Conservation (phyloP, 2,888 invertebrate species). For the Bellardia pandia region DNA sequence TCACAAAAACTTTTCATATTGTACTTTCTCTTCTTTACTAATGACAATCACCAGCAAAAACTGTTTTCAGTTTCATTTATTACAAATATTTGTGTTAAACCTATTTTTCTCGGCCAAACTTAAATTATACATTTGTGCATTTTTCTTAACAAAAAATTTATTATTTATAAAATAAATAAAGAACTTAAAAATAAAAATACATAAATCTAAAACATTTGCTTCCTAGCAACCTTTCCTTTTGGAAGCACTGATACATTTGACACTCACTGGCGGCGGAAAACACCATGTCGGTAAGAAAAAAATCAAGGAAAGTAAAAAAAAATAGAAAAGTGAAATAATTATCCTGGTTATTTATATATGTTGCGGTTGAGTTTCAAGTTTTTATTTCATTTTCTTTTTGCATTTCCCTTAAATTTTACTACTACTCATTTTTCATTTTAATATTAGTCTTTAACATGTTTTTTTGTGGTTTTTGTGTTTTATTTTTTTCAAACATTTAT, state of each 20-base stretch:
- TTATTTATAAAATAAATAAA: not conserved
- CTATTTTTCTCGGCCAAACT: not conserved
- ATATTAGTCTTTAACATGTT: not conserved
- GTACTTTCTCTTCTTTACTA: not conserved
- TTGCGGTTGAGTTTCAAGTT: slow-evolving; percentile 8
- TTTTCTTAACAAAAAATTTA: not conserved
- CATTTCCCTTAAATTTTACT: not conserved
- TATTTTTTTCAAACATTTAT: not conserved
- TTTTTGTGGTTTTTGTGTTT: not conserved
- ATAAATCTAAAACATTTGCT: not conserved
- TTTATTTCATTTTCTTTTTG: not conserved
- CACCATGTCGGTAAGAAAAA: not conserved
- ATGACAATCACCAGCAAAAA: not conserved
- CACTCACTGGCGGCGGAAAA: not conserved
- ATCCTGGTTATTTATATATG: slow-evolving; percentile 48
- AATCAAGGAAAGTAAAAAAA: not conserved
- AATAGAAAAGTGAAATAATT: slow-evolving; percentile 36
- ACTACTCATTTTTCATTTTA: not conserved
- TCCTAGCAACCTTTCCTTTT: not conserved
- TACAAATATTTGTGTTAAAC: not conserved
- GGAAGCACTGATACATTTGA: not conserved
- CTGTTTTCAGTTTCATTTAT: not conserved
- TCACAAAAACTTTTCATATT: not conserved
- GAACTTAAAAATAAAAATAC: not conserved
- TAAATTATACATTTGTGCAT: not conserved